Evolutionary conservation across 1,140 invertebrate species (phyloP).

Genomic region (Limonius californicus): DNA sequence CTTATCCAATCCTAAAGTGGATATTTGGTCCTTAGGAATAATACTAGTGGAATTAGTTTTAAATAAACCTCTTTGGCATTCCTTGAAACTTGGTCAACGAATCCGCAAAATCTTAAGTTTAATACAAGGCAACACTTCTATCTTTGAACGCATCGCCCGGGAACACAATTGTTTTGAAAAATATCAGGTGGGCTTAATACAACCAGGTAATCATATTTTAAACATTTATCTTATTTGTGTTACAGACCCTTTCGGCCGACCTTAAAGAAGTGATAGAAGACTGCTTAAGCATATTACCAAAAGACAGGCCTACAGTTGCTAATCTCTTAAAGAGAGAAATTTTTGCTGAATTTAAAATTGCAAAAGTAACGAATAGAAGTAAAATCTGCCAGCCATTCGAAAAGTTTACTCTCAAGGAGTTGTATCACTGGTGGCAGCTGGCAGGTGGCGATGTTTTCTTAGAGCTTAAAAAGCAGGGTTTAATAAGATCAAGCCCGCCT

Average conservation of each 20-base stretch:
- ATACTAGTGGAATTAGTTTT: conserved; percentile 76
- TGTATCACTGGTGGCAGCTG: conserved; percentile 94
- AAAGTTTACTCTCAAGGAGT: conserved; percentile 44
- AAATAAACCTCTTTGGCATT: conserved; percentile 62
- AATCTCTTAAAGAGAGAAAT: conserved; percentile 54
- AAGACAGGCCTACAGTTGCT: conserved; percentile 58
- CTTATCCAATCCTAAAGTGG: conserved; percentile 63
- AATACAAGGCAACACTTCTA: conserved; percentile 53
- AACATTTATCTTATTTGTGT: too few species aligned
- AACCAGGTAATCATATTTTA: too few species aligned
- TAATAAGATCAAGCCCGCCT: conserved; percentile 77
- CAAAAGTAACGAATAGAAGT: conserved; percentile 32
- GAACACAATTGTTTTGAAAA: conserved; percentile 67
- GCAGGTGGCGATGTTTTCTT: conserved; percentile 90
- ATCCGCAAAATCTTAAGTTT: conserved; percentile 72
- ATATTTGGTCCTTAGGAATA: conserved; percentile 90
- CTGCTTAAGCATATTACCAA: conserved; percentile 65
- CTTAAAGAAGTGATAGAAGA: conserved; percentile 62
- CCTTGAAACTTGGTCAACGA: conserved; percentile 67
- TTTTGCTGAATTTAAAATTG: conserved; percentile 48
- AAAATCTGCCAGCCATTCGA: conserved; percentile 42
- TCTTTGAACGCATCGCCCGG: conserved; percentile 71
- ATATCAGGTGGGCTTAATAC: conserved; percentile 55
- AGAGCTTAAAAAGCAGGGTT: conserved; percentile 86
- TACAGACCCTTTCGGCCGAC: conserved; percentile 56